Evolutionary conservation across 2,797 vertebrate species (phyloP).

Genomic region (Pseudopleuronectes americanus): DNA sequence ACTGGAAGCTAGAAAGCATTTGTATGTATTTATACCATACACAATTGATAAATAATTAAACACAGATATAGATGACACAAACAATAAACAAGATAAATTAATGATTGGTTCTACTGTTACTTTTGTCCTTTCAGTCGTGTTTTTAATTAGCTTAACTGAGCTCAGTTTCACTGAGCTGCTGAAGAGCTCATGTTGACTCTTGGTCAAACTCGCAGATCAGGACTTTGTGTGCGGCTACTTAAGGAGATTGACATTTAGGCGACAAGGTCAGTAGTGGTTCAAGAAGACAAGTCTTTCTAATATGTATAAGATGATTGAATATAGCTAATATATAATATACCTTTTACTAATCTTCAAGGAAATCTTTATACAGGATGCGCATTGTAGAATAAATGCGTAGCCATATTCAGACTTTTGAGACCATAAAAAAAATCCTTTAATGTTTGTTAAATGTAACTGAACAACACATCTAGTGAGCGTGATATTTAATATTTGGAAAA

Average conservation of each 20-base stretch:
- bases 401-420: background rate
- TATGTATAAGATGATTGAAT: conserved; percentile 13
- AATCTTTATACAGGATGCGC: background rate
- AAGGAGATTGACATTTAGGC: conserved; percentile 46
- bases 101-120: background rate
- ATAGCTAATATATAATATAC: background rate
- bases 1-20: background rate
- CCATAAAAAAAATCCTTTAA: too few species aligned
- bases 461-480: background rate
- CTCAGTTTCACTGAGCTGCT: conserved; percentile 50
- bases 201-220: conserved; percentile 33
- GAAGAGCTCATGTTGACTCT: conserved; percentile 37
- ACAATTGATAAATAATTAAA: background rate
- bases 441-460: background rate
- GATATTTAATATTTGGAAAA: background rate
- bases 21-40: background rate
- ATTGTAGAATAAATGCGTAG: background rate
- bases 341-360: background rate
- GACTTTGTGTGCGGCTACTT: conserved; percentile 25
- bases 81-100: background rate
- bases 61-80: too few species aligned
- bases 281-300: background rate
- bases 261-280: conserved; percentile 36
- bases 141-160: conserved; percentile 45
- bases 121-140: conserved; percentile 10